These are phyloP conservation scores for Scortum barcoo DNA, from an alignment of 2,113 vertebrate genomes.

Conservation along the genomic window DNA sequence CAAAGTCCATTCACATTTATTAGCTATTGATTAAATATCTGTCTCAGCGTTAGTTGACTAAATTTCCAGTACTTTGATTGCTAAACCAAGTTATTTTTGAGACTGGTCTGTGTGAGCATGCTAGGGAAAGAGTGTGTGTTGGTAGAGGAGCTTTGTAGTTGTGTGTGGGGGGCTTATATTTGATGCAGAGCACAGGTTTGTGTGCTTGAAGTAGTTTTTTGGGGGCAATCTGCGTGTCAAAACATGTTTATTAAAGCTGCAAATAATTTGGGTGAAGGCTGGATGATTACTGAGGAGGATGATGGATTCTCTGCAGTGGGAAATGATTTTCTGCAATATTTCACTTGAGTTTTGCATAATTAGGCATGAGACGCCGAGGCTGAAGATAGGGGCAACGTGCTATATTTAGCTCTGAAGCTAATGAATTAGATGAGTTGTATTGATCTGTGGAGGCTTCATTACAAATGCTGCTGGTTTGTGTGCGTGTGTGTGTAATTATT, in stretches of 20 bases:
- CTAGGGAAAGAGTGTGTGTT: not conserved
- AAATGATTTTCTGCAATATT: slow-evolving; percentile 73
- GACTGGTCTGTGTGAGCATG: not conserved
- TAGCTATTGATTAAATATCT: not conserved
- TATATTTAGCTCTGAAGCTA: slow-evolving; percentile 73
- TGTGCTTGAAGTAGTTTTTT: slow-evolving; percentile 37
- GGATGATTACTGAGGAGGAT: slow-evolving; percentile 47
- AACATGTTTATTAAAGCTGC: slow-evolving; percentile 70
- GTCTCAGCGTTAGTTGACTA: not conserved
- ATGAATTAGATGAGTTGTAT: slow-evolving; percentile 79
- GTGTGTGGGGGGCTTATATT: slow-evolving; percentile 2
- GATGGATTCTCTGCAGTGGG: slow-evolving; percentile 59
- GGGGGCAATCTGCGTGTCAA: slow-evolving; percentile 36
- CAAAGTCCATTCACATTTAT: not conserved
- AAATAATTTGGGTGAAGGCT: slow-evolving; percentile 48
- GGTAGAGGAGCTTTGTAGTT: not conserved
- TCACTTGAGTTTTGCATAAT: slow-evolving; percentile 73
- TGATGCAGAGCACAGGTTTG: slow-evolving; percentile 25
- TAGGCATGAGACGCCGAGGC: slow-evolving; percentile 54
- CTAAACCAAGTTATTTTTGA: not conserved
- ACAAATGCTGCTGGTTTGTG: slow-evolving; percentile 53
- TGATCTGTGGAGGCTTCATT: slow-evolving; percentile 76
- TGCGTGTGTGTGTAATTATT: slow-evolving; percentile 58
- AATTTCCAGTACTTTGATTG: not conserved
- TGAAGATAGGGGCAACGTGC: slow-evolving; percentile 44